A percentile compares a stretch with the other conserved stretches of the same genome.
phyloP scores from a whole-genome alignment of 2,797 vertebrate species.

The Premnoplex brunnescens region DNA sequence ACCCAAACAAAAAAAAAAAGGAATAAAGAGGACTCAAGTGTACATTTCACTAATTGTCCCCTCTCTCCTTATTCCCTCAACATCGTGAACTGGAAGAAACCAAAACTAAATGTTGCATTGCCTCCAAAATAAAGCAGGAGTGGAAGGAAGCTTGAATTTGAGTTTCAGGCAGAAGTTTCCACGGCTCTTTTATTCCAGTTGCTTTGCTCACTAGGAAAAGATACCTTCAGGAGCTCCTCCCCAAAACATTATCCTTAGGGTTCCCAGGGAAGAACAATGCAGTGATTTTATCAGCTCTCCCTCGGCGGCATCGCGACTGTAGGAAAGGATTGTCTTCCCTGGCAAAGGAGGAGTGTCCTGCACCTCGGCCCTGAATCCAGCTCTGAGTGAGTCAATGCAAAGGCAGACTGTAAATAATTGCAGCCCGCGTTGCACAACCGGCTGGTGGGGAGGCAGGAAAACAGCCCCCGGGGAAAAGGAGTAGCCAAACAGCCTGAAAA shows the following conservation, averaged over 20 bases:
- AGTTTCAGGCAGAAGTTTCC: background rate
- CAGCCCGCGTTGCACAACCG: background rate
- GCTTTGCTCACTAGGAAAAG: background rate
- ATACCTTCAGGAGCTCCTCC: background rate
- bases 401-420: background rate
- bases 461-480: background rate
- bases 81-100: background rate
- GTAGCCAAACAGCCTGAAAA: background rate
- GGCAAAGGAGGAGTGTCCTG: background rate
- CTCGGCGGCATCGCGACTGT: background rate
- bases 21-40: background rate
- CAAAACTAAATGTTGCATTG: background rate
- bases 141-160: background rate
- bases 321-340: background rate
- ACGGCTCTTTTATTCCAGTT: background rate
- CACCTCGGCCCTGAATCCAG: background rate
- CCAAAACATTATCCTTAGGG: background rate
- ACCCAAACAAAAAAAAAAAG: background rate
- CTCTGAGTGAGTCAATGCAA: background rate
- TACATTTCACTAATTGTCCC: background rate
- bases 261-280: background rate
- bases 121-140: background rate
- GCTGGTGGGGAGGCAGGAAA: background rate
- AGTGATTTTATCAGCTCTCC: constrained; percentile 12
- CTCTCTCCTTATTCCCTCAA: background rate